Base-by-base conservation (phyloP, 2,888 invertebrate genomes). In the Stictocephala bisonia region DNA sequence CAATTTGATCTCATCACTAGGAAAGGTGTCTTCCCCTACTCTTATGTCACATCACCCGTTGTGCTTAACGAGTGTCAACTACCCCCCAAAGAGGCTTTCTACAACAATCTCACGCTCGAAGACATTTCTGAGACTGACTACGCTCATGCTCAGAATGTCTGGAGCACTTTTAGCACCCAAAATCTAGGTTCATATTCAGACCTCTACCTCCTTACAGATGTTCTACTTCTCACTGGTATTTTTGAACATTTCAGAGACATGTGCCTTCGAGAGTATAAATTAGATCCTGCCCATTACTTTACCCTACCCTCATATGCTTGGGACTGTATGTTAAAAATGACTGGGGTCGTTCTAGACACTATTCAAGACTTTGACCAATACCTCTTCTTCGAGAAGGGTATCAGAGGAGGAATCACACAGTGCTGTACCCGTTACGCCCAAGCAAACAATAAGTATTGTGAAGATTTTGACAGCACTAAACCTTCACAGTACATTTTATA, bases 161-260 rank as follows among this genome's bases (percentile, higher is more conserved):
- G 83, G 82, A n/a, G 75, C 0, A 67, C 41, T 18, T 84, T 84
- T 66, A 41, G 79, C 0, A 78, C 79, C 31, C 60, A 77, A 29
- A 81, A 72, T 27, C 72, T 83, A 20, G 79, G 79, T 0, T 80
- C 82, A 64, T 84, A 84, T 74, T 76, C 79, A 1, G 80, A 83
- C 35, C 18, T 83, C 1, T 83, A 83, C 74, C 40, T 83, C 26
- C 82, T 81, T 77, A 80, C 80, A 0, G 83, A 84, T 75, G 80
- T 84, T 0, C 71, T 83, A n/a, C 73, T 83, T 1, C 71, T 82
- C 29, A 78, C 80, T 3, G 83, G 83, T 66, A 77, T 83, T 4
- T 83, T 83, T 75, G 83, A 84, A 76, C 80, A 82, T 71, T 84
- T 83, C 76, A 53, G 82, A 7, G n/a, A 73, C 3, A 77, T 73